phyloP scores from a whole-genome alignment of 2,113 vertebrate species.

The Archocentrus centrarchus region DNA sequence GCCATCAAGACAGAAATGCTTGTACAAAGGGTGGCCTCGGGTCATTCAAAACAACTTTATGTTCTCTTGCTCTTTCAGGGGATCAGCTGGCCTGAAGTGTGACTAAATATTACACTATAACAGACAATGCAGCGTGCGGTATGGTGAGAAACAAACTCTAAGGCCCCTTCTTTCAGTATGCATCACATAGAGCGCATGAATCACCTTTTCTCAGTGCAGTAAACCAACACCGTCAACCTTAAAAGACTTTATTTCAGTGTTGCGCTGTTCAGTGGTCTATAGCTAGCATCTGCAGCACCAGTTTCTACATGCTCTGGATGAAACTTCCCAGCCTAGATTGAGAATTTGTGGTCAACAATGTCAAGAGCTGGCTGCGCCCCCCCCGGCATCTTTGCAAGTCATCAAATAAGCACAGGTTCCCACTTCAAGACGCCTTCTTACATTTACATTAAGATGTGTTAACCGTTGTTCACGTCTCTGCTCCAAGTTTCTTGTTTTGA shows the following conservation, averaged over 20 bases:
- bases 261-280: too few relatives aligned
- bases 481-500: too few relatives aligned
- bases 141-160: not conserved
- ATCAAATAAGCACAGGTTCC: not conserved
- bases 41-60: not conserved
- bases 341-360: not conserved
- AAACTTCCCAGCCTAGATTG: not conserved
- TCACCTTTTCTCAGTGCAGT: not conserved
- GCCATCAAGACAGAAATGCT: not conserved
- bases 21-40: not conserved
- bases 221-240: not conserved
- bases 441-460: not conserved
- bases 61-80: not conserved
- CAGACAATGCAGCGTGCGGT: not conserved
- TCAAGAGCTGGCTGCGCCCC: not conserved
- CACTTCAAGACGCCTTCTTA: not conserved
- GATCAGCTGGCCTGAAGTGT: not conserved
- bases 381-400: not conserved
- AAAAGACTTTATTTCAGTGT: not conserved
- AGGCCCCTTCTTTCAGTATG: not conserved
- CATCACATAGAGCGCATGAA: conserved; percentile 1
- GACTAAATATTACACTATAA: not conserved
- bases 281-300: not conserved
- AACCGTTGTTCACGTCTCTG: not conserved
- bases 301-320: not conserved